Base-by-base conservation (phyloP, 2,797 vertebrate species). In the Holocentrus rufus region DNA sequence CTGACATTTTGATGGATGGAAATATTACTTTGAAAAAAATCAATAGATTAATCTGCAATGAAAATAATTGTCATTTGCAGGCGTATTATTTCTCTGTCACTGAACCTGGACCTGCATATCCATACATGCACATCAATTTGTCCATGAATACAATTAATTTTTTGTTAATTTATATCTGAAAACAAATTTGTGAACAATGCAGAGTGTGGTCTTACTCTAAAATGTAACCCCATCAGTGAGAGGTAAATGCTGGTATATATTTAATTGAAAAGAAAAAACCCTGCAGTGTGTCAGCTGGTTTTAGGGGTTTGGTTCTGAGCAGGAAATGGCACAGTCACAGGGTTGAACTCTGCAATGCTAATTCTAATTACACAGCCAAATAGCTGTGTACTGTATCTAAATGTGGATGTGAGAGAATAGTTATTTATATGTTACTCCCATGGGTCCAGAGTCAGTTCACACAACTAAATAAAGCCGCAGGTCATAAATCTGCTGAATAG, bases 391-490 rank as follows among this genome's bases (percentile, higher is more conserved):
- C 34, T 62, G 57, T 61, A 52, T 72, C 71, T 82, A 53, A 74
- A 79, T 72, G 74, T 65, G 56, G 65, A 44, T 42, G 36, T 23
- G 36, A 39, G 67, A 50, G 49, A 59, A 79, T 44, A 46, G 69
- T 78, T 85, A 85, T 87, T 84, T 77, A 79, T 80, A 64, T 58
- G 60, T 22, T 30, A 20, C 61, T 87, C 80, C 80, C 85, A 55
- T 20, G 74, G 69, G 75, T 74, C 69, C 60, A 52, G 27, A 63
- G 55, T 76, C 47, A 60, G 72, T 81, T 82, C 78, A 79, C 78
- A 79, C 73, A 72, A 71, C 74, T 82, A 83, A 87, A 87, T 79
- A 80, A 78, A 83, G 72, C 69, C 17, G 63, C 55, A 11, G 77
- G 77, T 86, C 84, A 79, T 50, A 53, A 65, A 73, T 79, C 50